Evolutionary conservation across 2,113 vertebrate genomes (phyloP).

Genomic region (Cyanocitta stelleri): DNA sequence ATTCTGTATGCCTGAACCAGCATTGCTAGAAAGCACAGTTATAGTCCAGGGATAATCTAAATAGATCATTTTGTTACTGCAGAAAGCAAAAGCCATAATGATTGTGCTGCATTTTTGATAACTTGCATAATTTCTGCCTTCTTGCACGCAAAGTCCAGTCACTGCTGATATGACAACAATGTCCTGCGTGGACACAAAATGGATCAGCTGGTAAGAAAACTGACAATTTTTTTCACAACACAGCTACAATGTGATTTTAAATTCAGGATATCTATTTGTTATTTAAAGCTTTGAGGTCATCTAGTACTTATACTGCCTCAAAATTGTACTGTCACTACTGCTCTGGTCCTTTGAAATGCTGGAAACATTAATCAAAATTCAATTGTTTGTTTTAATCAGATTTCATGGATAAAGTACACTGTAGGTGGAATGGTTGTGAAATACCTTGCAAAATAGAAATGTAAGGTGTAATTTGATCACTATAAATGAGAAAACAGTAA

Average conservation of each 20-base stretch:
- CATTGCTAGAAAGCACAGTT: neutral
- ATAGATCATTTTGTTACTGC: neutral
- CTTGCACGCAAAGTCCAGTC: neutral
- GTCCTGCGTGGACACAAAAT: neutral
- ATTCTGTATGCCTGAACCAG: neutral
- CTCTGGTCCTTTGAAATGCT: neutral
- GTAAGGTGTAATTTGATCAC: neutral
- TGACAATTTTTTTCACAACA: neutral
- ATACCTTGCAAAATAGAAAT: conserved; percentile 14
- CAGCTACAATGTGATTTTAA: neutral
- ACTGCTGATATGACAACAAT: neutral
- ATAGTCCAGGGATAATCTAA: neutral
- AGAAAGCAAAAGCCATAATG: neutral
- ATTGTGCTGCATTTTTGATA: neutral
- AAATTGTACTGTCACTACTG: neutral
- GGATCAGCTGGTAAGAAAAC: neutral
- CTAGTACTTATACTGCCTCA: neutral
- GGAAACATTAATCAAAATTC: conserved; percentile 3
- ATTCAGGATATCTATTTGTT: neutral
- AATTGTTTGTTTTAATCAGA: conserved; percentile 29
- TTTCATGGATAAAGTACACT: neutral
- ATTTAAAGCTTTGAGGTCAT: conserved; percentile 26
- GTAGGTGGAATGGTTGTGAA: neutral
- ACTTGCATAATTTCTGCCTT: conserved; percentile 18
- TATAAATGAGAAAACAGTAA: neutral